phyloP scores from a whole-genome alignment of 2,113 vertebrate genomes.

The Ranitomeya imitator region DNA sequence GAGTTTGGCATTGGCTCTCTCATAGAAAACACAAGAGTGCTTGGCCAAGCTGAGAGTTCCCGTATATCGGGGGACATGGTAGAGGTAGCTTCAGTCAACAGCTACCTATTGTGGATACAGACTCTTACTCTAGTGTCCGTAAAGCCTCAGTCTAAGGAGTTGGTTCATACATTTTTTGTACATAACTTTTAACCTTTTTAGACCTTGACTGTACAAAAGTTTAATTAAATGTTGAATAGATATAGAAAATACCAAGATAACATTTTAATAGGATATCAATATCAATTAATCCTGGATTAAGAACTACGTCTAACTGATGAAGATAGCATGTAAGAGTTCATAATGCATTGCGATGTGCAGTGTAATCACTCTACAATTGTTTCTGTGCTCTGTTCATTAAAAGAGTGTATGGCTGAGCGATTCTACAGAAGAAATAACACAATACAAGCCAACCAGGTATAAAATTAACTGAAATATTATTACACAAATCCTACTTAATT shows the following conservation, averaged over 20 bases:
- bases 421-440: neutral
- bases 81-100: no score
- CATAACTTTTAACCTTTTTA: neutral
- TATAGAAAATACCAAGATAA: neutral
- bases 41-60: no score
- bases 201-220: neutral
- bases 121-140: no score
- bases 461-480: neutral
- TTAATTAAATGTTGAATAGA: neutral
- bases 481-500: neutral
- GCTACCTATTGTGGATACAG: no score
- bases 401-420: neutral
- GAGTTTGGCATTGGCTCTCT: no score
- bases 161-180: neutral
- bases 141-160: neutral
- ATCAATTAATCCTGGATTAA: constrained; percentile 7
- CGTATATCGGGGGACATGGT: no score
- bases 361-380: neutral
- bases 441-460: neutral
- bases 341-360: neutral
- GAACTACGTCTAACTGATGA: neutral
- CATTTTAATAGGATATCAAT: constrained; percentile 6
- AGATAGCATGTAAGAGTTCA: neutral
- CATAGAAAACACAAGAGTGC: no score
- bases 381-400: neutral